These are phyloP conservation scores for Gobio gobio DNA, from an alignment of 2,113 vertebrate genomes.

Conservation along the genomic window DNA sequence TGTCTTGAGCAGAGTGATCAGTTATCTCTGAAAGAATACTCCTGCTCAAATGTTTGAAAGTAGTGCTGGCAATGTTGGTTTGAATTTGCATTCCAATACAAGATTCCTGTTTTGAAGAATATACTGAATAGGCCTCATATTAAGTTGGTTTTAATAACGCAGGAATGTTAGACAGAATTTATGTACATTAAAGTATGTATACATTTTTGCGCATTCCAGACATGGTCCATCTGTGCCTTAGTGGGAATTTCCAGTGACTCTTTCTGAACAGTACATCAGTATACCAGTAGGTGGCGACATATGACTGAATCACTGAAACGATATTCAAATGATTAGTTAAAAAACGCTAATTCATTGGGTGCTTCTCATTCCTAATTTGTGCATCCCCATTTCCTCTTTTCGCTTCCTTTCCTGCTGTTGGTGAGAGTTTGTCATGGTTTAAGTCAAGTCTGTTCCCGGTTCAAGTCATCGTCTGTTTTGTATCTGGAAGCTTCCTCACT, in stretches of 20 bases:
- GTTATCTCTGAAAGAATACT: background rate
- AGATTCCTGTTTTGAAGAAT: background rate
- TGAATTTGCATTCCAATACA: background rate
- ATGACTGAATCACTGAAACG: background rate
- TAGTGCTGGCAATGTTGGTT: background rate
- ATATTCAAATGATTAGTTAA: background rate
- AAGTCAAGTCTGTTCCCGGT: too few species aligned
- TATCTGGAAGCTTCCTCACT: too few species aligned
- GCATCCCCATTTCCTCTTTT: too few species aligned
- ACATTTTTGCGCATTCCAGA: background rate
- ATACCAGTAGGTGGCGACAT: background rate
- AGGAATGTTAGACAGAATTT: background rate
- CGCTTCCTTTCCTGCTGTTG: too few species aligned
- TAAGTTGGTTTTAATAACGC: background rate
- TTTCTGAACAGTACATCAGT: background rate
- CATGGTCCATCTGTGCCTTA: background rate
- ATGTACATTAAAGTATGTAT: background rate
- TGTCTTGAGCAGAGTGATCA: constrained; percentile 15
- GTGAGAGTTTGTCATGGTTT: too few species aligned
- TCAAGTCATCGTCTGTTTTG: too few species aligned
- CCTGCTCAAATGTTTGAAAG: background rate
- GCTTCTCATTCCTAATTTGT: too few species aligned
- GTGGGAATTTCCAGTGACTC: background rate
- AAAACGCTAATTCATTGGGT: background rate
- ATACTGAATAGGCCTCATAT: background rate